These are phyloP conservation scores for Silurus meridionalis DNA, from an alignment of 2,113 vertebrate genomes.

Conservation along the genomic window DNA sequence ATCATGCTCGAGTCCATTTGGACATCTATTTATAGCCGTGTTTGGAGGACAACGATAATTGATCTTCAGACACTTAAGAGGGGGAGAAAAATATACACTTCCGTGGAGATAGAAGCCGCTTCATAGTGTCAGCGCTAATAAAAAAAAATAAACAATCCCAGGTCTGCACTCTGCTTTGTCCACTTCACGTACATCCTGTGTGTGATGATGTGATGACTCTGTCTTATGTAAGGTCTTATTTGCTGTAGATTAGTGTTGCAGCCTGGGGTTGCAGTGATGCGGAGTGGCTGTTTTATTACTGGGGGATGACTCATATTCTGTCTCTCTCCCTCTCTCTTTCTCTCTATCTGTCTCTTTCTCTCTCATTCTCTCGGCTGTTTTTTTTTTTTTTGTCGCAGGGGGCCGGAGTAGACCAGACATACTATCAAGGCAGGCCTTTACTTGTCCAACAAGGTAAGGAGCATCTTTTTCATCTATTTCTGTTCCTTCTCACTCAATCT, in stretches of 20 bases:
- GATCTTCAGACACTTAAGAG: neutral
- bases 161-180: constrained; percentile 9
- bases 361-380: constrained; percentile 51
- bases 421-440: constrained; percentile 85
- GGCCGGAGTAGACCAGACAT: constrained; percentile 83
- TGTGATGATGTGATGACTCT: constrained; percentile 24
- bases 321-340: constrained; percentile 19
- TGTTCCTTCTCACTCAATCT: neutral
- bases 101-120: neutral
- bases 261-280: constrained; percentile 37
- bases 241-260: constrained; percentile 44
- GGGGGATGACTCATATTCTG: constrained; percentile 42
- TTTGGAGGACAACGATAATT: constrained; percentile 1
- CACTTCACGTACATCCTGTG: constrained; percentile 11
- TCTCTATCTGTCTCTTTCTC: constrained; percentile 3
- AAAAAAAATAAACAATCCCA: neutral
- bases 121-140: neutral
- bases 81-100: neutral
- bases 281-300: constrained; percentile 35
- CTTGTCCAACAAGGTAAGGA: constrained; percentile 80
- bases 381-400: constrained; percentile 62
- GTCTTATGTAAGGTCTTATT: constrained; percentile 44
- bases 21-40: neutral
- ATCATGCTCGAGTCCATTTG: neutral
- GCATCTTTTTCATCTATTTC: neutral